phyloP scores from a whole-genome alignment of 2,113 vertebrate genomes.

The Bagarius yarrelli region DNA sequence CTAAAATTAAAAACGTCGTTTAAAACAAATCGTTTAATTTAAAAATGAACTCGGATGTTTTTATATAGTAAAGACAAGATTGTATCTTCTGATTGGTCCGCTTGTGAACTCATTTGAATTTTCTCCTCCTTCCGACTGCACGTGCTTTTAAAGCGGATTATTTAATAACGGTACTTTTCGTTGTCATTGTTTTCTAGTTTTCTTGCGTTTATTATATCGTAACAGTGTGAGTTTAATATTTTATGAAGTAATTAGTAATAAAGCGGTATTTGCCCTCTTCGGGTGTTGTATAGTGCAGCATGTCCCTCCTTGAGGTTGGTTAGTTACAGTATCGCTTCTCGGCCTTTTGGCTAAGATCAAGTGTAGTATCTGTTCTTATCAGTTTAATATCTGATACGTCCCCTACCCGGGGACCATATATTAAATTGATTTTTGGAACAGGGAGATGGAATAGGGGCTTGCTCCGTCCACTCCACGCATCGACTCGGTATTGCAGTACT shows the following conservation, averaged over 20 bases:
- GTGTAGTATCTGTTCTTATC: no score
- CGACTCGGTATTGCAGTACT: no score
- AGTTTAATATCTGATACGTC: no score
- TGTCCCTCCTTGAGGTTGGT: fast-evolving
- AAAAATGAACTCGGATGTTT: background rate
- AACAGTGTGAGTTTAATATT: fast-evolving
- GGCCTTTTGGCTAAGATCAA: no score
- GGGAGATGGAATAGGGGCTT: conserved; percentile 59
- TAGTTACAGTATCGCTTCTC: conserved; percentile 44
- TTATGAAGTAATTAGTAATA: background rate
- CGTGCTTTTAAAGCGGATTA: background rate
- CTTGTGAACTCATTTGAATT: background rate
- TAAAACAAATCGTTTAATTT: background rate
- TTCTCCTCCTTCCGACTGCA: background rate
- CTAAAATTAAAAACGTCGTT: background rate
- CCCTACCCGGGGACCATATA: no score
- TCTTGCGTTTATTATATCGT: background rate
- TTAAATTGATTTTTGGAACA: conserved; percentile 49
- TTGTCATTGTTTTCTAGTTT: no score
- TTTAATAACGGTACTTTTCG: background rate
- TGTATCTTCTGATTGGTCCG: conserved; percentile 13
- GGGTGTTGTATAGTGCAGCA: background rate
- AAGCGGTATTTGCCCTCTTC: background rate
- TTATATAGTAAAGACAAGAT: background rate
- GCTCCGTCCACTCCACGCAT: no score